A percentile compares a stretch with the other conserved stretches of the same genome.
Evolutionary conservation across 1,140 invertebrate genomes (phyloP).

Genomic region (Cotesia chilonis): DNA sequence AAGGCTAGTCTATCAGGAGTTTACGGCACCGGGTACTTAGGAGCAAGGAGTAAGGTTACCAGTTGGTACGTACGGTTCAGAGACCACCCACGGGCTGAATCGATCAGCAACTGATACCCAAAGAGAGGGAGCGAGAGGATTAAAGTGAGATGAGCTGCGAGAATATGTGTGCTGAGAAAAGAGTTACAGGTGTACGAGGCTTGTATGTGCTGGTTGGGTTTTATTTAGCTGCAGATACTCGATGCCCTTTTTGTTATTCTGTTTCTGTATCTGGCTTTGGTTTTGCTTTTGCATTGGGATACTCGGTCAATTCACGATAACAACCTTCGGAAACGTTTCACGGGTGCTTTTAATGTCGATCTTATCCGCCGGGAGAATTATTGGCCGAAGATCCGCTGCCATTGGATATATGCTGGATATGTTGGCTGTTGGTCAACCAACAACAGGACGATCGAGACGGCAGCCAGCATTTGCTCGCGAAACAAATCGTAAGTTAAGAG

Average conservation of each 20-base stretch:
- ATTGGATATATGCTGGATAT: no score
- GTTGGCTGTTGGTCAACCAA: no score
- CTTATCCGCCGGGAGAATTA: constrained; percentile 51
- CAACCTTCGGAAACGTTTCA: constrained; percentile 46
- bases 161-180: constrained; percentile 34
- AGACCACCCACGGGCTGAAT: constrained; percentile 62
- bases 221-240: no score
- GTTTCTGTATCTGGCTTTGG: neutral
- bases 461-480: constrained; percentile 30
- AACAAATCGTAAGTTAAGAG: constrained; percentile 44
- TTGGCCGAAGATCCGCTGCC: constrained; percentile 41
- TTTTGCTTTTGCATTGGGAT: constrained; percentile 35
- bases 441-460: constrained; percentile 1
- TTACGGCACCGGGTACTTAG: constrained; percentile 50
- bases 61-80: constrained; percentile 47
- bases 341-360: constrained; percentile 54
- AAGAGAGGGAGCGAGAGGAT: constrained; percentile 32
- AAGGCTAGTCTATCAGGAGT: neutral
- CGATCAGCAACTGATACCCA: constrained; percentile 60
- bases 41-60: constrained; percentile 56
- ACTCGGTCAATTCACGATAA: constrained; percentile 55
- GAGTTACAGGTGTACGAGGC: constrained; percentile 57
- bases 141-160: constrained; percentile 10
- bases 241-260: constrained; percentile 1
- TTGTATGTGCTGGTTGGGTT: constrained; percentile 20